Evolutionary conservation across 2,888 invertebrate species (phyloP), one percentile per base, ranked within the genome.

Genomic region (Epirrhoe alternata): DNA sequence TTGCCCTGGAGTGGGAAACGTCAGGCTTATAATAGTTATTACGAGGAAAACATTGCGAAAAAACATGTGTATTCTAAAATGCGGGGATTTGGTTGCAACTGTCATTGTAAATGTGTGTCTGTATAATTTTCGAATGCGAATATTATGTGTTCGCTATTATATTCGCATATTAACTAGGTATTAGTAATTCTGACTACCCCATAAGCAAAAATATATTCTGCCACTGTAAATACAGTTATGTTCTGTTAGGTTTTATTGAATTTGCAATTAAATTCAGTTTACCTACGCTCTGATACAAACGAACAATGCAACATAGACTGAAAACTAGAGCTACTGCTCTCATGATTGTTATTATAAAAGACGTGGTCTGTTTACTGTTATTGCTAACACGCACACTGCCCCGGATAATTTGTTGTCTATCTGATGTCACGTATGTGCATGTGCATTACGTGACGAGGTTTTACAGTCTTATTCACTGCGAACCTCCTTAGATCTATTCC

Each of bases 341-440:
- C 68, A 64, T 61, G 49, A 67, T 61, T 61, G 61, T 68, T 64
- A 64, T 68, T 64, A 64, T 61, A 61, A 63, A 50, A 61, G 67
- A 51, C 68, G 64, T 58, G 64, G 72, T 67, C 70, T 70, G 68
- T 69, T 71, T 69, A 61, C 54, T 66, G 69, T 66, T 68, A 65
- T 68, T 64, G 65, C 58, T 68, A 73, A 69, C 69, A 62, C 66
- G 58, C 64, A 66, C 61, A 63, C 42, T 49, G 38, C 42, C 38
- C 57, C 56, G 51, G 47, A 61, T 69, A 69, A 69, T 70, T 67
- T 61, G 67, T 60, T 62, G 64, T 51, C 60, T 73, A 71, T 72
- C 71, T 68, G 71, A 76, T 75, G 80, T 77, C 79, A 79, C 78
- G 78, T 77, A 68, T 72, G 76, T 78, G 78, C 80, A 77, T 79